Evolutionary conservation across 2,888 invertebrate genomes (phyloP), one percentile per base, ranked within the genome.

Genomic region (Alloscopus bannaensis): DNA sequence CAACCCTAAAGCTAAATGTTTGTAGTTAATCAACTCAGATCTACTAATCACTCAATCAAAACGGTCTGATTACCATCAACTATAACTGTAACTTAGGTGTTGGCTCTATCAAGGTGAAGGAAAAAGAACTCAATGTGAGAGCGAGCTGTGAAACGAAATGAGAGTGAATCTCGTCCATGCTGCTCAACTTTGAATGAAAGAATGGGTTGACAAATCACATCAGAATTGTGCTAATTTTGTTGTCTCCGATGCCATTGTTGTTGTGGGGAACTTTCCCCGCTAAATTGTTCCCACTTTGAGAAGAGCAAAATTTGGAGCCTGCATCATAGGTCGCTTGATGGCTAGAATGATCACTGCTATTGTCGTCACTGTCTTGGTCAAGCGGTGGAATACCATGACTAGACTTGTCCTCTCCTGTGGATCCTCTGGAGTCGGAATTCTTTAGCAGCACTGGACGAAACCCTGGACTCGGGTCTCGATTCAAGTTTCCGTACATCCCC

Each of bases 351-450:
- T 79, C 79, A 79, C 79, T 69, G 52, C 62, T 78, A 29, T 78
- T 80, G 69, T 84, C 81, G 24, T 84, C 82, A 45, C 81, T 83
- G 16, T 75, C 80, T 31, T 69, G 72, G 55, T 81, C 72, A 18
- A 83, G 70, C 16, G 81, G 45, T 28, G 84, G 81, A 28, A 82
- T 79, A 24, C 76, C 81, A 71, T 78, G 80, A 81, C 81, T 82
- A 81, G 79, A 66, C 31, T 66, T 55, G 45, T 72, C 69, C 20
- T 66, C 71, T 22, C 13, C 26, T 13, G 26, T 6, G 40, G 29
- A 55, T 28, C 55, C 72, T 28, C 57, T 65, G 42, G 65, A 47
- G 1, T 57, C 75, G 24, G 50, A 18, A 59, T 45, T 20, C 3
- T 47, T 57, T n/a, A 24, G 57, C 16, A 62, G 18, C n/a, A 29